phyloP scores from a whole-genome alignment of 2,113 vertebrate species.

The Neopipo cinnamomea region DNA sequence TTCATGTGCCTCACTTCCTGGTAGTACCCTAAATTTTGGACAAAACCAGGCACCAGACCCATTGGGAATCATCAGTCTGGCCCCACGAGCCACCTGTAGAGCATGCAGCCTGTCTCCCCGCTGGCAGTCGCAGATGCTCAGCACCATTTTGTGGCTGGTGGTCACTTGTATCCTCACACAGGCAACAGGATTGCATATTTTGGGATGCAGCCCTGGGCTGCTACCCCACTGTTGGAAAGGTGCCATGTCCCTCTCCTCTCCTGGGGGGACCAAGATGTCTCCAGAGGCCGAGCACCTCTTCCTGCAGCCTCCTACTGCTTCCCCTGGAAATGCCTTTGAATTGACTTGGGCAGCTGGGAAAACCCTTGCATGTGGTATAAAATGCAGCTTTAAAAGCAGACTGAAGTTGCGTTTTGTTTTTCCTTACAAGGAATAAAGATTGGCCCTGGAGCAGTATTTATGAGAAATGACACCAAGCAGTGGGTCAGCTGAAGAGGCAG shows the following conservation, averaged over 20 bases:
- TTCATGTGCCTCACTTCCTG: not conserved
- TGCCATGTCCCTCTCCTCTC: fast-evolving
- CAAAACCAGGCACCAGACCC: not conserved
- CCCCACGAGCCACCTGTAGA: not conserved
- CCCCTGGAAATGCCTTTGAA: not conserved
- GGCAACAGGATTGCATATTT: not conserved
- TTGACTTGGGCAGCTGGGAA: not conserved
- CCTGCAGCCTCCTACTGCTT: not conserved
- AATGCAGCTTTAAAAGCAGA: not conserved
- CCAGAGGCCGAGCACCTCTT: not conserved
- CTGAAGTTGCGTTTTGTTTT: not conserved
- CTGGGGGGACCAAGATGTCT: not conserved
- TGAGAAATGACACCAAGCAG: not conserved
- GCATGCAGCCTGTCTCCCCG: not conserved
- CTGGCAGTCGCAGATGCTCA: fast-evolving
- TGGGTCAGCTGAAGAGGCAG: not conserved
- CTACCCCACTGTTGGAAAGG: not conserved
- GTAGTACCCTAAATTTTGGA: not conserved
- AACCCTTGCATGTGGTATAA: not conserved
- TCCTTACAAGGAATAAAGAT: not conserved
- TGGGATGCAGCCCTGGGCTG: not conserved
- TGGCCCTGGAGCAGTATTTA: not conserved
- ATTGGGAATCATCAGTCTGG: not conserved
- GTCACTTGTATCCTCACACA: not conserved
- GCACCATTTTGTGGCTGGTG: fast-evolving